Evolutionary conservation across 2,888 invertebrate genomes (phyloP), one percentile per base, ranked within the genome.

Genomic region (Parasteatoda lunata): DNA sequence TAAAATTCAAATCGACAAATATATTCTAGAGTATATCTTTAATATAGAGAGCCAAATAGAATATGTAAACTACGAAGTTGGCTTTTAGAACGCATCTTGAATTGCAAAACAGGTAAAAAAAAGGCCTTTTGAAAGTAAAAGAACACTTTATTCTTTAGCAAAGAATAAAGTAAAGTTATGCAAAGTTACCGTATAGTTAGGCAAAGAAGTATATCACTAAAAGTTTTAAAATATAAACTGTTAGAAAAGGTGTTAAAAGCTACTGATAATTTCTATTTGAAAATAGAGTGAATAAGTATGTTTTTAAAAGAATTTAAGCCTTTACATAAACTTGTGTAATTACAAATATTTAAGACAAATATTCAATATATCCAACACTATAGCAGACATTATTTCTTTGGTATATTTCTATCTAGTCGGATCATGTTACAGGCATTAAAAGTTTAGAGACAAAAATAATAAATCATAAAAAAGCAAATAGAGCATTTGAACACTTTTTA

Each of bases 41-140:
- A 68, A 81, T 81, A 81, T 75, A 73, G 65, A 68, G 81, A 47
- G 30, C 30, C 30, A 30, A 30, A 30, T 13, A 72, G 81, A 75
- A 81, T n/a, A 75, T 81, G 75, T 81, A 81, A 81, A 81, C 68
- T 81, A 75, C 75, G 75, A 81, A 81, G 81, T 81, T 75, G 75
- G 75, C 69, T 69, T 75, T 69, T 66, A 47, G 47, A 54, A 51
- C 73, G 51, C 15, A 69, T 9, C 81, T 75, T 75, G 81, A 81
- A 81, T 81, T 81, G 81, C 75, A 75, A 81, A 81, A 52, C 7
- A 81, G 81, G 65, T 48, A n/a, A 5, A 49, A 64, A 49, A 15
- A 64, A 6, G 5, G 48, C 70, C n/a, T 70, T 45, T 68, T 30
- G 49, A 70, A 49, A 70, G n/a, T 48, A n/a, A 48, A 48, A 49